These are phyloP conservation scores for Pseudopipra pipra DNA, from an alignment of 2,113 vertebrate genomes.

Conservation along the genomic window DNA sequence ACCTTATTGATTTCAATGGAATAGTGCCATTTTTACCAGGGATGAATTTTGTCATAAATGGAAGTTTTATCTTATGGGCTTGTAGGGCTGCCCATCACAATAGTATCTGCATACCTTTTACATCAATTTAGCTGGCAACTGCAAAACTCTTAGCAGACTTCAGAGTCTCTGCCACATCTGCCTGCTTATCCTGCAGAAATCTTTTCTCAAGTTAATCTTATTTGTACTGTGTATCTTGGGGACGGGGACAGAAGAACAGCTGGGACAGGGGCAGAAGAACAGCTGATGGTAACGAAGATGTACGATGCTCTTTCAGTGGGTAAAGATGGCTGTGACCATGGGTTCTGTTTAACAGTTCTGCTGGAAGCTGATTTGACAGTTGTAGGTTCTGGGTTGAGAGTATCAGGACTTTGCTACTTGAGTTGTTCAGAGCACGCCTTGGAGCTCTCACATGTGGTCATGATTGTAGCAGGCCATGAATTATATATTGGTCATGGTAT, in stretches of 20 bases:
- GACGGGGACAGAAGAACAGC: not conserved
- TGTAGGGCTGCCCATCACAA: not conserved
- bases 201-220: not conserved
- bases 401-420: not conserved
- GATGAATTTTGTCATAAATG: constrained; percentile 7
- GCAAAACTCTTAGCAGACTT: not conserved
- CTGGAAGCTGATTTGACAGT: not conserved
- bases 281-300: not conserved
- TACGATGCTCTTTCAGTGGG: not conserved
- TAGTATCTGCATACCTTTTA: not conserved
- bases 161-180: not conserved
- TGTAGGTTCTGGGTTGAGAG: not conserved
- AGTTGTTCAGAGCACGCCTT: not conserved
- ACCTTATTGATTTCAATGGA: constrained; percentile 46
- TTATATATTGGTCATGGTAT: not conserved
- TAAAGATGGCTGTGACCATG: not conserved
- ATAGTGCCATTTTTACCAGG: constrained; percentile 16
- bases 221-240: not conserved
- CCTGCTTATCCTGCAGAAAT: not conserved
- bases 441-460: not conserved
- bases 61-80: not conserved
- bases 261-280: not conserved
- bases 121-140: not conserved
- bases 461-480: not conserved
- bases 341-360: not conserved